Evolutionary conservation across 1,140 invertebrate species (phyloP), one percentile per base, ranked within the genome.

Genomic region (Drosophila mojavensis): DNA sequence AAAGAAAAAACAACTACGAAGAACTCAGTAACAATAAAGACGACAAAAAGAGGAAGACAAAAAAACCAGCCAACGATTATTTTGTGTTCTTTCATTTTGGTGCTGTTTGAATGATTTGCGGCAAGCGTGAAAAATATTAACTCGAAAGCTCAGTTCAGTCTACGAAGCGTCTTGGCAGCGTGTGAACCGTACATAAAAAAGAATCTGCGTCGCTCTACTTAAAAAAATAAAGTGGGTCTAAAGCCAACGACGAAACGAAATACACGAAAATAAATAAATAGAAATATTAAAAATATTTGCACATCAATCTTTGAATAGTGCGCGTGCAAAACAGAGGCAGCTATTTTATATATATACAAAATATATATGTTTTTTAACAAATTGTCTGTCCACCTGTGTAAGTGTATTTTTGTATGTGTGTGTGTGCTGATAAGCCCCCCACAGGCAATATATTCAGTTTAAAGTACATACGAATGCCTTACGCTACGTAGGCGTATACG

Each of bases 401-500:
- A 20, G 20, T 20, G 20, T 20, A 20, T 20, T 20, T 51, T 17
- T 36, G n/a, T 39, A 24, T 36, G 10, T 50, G 30, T 60, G 17
- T 70, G 11, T 66, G 7, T 17, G 53, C 43, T 74, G 71, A 74
- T 74, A 69, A 74, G 71, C 50, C 56, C 39, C 47, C 54, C 33
- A n/a, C 64, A 60, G 28, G 51, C 56, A 15, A 48, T 39, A 56
- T 53, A 56, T 53, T 54, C 36, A 48, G 33, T 61, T 56, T 20
- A 36, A 59, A 53, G 65, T 61, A 69, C 17, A 54, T 30, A 26
- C 5, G 24, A 20, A 47, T 69, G 58, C 30, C 58, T 45, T 39
- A 3, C 56, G 13, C 26, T 59, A 59, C 30, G 54, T 48, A 58
- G 73, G 73, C 81, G 81, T 84, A 83, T 83, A 84, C 81, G 60